Conservation (phyloP, 2,888 invertebrate genomes). For the Saturnia japonica region DNA sequence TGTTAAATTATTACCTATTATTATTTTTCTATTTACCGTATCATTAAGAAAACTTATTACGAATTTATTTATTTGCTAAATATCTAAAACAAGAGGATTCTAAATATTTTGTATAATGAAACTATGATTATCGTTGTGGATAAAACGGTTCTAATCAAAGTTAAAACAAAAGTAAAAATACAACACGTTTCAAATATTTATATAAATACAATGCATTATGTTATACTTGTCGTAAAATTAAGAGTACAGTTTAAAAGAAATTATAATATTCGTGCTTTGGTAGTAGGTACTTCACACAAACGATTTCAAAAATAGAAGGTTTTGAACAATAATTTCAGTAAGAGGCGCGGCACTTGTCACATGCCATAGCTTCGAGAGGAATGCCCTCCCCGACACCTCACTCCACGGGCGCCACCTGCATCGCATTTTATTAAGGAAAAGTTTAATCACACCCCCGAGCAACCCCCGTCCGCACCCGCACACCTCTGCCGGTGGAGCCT, state of each 20-base stretch:
- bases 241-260: neutral
- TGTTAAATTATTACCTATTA: too few species aligned
- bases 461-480: conserved; percentile 11
- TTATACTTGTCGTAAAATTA: neutral
- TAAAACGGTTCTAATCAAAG: too few species aligned
- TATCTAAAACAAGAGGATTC: too few species aligned
- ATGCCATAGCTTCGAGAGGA: conserved; percentile 43
- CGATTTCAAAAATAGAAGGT: conserved; percentile 15
- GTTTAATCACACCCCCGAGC: conserved; percentile 40
- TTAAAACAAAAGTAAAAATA: too few species aligned
- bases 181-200: too few species aligned
- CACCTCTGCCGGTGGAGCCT: conserved; percentile 31
- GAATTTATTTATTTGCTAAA: too few species aligned
- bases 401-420: conserved; percentile 7
- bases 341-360: conserved; percentile 43
- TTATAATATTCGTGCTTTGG: neutral
- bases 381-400: conserved; percentile 33
- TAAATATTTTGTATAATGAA: too few species aligned
- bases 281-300: neutral
- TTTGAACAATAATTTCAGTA: conserved; percentile 47
- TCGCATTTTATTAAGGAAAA: conserved; percentile 46
- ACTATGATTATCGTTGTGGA: too few species aligned
- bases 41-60: too few species aligned
- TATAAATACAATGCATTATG: neutral
- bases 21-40: too few species aligned